Evolutionary conservation across 1,140 invertebrate species (phyloP).

Genomic region (Melipona quadrifasciata): DNA sequence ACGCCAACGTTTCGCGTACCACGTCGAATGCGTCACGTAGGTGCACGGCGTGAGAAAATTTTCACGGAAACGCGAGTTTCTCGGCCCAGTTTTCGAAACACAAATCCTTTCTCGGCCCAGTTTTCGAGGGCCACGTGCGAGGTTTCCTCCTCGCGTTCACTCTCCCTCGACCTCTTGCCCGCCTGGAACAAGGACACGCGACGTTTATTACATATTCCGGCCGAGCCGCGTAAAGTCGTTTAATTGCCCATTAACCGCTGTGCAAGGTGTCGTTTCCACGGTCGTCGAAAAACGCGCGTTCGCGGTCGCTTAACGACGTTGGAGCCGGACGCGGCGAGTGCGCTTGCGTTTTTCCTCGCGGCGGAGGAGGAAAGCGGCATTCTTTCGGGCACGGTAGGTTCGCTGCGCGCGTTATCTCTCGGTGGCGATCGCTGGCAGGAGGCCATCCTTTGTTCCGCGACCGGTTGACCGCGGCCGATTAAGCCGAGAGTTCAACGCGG

Average conservation of each 20-base stretch:
- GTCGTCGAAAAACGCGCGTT: conserved; percentile 71
- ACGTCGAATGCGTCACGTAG: too few relatives aligned
- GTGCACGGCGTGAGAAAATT: neutral
- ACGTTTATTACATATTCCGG: too few relatives aligned
- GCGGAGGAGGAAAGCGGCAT: conserved; percentile 15
- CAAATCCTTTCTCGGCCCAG: neutral
- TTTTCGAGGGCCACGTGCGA: neutral
- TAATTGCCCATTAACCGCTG: conserved; percentile 76
- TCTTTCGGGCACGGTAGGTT: neutral
- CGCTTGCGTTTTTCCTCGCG: conserved; percentile 1
- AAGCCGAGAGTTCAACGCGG: conserved; percentile 53
- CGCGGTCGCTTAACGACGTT: conserved; percentile 1
- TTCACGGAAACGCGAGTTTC: neutral
- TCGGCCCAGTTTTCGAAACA: neutral
- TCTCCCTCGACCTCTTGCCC: neutral
- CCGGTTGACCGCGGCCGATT: conserved; percentile 24
- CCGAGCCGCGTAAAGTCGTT: conserved; percentile 72
- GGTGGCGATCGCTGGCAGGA: conserved; percentile 5
- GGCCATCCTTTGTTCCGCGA: conserved; percentile 26
- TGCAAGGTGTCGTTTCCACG: conserved; percentile 75
- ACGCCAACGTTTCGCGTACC: neutral
- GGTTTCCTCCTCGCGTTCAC: neutral
- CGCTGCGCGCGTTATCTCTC: neutral
- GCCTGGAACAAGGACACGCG: conserved; percentile 5
- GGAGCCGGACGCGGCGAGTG: neutral